Evolutionary conservation across 2,797 vertebrate species (phyloP).

Genomic region (Typhlichthys subterraneus): DNA sequence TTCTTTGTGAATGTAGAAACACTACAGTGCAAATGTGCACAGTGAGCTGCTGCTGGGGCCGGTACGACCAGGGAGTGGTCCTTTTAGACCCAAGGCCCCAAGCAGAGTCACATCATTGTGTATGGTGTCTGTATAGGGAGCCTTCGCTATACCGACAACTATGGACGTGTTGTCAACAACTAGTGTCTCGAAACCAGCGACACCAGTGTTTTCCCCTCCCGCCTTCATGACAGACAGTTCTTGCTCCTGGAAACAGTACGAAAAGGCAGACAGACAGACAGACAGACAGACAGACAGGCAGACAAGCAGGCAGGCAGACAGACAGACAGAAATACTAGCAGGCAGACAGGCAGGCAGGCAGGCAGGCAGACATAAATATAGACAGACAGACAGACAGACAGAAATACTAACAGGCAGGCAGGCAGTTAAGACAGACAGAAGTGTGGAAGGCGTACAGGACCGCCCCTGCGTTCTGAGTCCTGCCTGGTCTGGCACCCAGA

Average conservation of each 20-base stretch:
- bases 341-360: constrained; percentile 1
- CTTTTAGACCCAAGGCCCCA: too few species aligned
- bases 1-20: too few species aligned
- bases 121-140: too few species aligned
- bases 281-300: constrained; percentile 3
- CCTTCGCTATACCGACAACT: too few species aligned
- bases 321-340: background rate
- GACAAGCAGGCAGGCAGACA: background rate
- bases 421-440: background rate
- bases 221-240: constrained; percentile 31
- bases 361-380: too few species aligned
- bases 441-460: constrained; percentile 28
- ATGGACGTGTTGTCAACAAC: too few species aligned
- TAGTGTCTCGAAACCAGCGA: background rate
- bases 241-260: constrained; percentile 11
- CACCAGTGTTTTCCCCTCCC: constrained; percentile 27
- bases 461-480: constrained; percentile 15
- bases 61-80: too few species aligned
- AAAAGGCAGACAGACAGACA: background rate
- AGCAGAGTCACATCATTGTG: too few species aligned
- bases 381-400: too few species aligned
- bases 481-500: background rate
- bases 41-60: too few species aligned
- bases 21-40: too few species aligned
- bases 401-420: too few species aligned